These are phyloP conservation scores for Pheucticus melanocephalus DNA, from an alignment of 2,113 vertebrate species.

Conservation along the genomic window DNA sequence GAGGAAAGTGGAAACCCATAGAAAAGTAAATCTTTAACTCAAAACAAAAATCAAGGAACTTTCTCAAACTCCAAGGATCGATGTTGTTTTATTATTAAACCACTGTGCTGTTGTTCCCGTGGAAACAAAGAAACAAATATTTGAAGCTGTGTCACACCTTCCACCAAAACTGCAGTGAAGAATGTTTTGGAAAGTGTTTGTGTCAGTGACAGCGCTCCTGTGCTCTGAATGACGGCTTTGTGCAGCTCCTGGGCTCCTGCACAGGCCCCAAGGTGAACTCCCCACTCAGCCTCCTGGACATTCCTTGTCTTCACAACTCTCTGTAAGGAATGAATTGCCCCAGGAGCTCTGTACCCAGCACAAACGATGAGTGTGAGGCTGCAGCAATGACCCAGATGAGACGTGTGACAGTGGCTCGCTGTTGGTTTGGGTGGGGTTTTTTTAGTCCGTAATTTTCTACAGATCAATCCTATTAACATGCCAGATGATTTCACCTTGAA, in stretches of 20 bases:
- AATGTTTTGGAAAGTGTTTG: slow-evolving; percentile 85
- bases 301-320: slow-evolving; percentile 36
- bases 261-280: slow-evolving; percentile 36
- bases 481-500: background rate
- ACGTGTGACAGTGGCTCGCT: background rate
- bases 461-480: background rate
- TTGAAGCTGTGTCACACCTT: slow-evolving; percentile 87
- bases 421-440: background rate
- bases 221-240: slow-evolving; percentile 74
- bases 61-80: slow-evolving; percentile 47
- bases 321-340: background rate
- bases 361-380: background rate
- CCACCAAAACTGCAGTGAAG: slow-evolving; percentile 81
- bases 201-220: slow-evolving; percentile 74
- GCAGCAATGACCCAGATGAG: background rate
- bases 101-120: slow-evolving; percentile 77
- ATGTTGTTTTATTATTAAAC: slow-evolving; percentile 77
- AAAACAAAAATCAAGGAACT: slow-evolving; percentile 31
- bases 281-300: slow-evolving; percentile 3
- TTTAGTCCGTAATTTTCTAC: background rate
- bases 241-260: slow-evolving; percentile 52
- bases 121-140: slow-evolving; percentile 91
- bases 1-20: background rate
- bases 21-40: slow-evolving; percentile 33
- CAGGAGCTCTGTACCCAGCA: background rate